Percentiles rank a stretch among this genome's conserved stretches.
These are phyloP conservation scores for Drosophila mojavensis DNA, from an alignment of 1,140 invertebrate species.

Conservation along the genomic window DNA sequence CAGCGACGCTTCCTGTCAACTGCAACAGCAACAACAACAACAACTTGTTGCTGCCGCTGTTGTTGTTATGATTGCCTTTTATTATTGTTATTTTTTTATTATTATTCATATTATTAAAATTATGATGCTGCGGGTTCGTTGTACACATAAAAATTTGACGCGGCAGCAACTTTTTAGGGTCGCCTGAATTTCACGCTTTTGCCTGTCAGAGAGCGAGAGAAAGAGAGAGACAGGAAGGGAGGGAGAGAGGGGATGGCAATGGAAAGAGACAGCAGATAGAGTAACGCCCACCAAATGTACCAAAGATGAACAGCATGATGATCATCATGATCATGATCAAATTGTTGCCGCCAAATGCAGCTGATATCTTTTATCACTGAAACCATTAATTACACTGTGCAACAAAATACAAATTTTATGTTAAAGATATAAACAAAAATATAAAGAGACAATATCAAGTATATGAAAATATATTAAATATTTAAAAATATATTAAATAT, in stretches of 20 bases:
- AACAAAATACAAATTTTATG: too few relatives aligned
- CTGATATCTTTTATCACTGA: too few relatives aligned
- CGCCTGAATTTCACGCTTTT: constrained; percentile 67
- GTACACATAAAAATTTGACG: constrained; percentile 62
- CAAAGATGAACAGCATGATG: constrained; percentile 34
- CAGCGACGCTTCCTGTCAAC: constrained; percentile 35
- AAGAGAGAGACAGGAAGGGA: too few relatives aligned
- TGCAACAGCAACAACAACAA: constrained; percentile 14
- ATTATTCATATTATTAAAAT: constrained; percentile 60
- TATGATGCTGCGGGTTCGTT: constrained; percentile 60
- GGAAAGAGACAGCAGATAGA: constrained; percentile 6
- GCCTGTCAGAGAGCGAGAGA: constrained; percentile 36
- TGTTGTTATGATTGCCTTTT: constrained; percentile 33
- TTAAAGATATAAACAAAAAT: too few relatives aligned
- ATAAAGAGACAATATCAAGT: too few relatives aligned
- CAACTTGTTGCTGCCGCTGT: constrained; percentile 4
- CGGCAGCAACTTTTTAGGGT: constrained; percentile 43
- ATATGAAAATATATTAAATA: too few relatives aligned
- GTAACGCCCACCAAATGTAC: constrained; percentile 65
- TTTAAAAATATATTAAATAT: too few relatives aligned
- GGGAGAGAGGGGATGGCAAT: constrained; percentile 50
- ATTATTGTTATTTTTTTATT: constrained; percentile 57
- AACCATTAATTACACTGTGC: too few relatives aligned
- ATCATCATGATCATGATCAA: constrained; percentile 6
- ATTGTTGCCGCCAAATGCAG: too few relatives aligned